Percentiles rank a stretch among this genome's conserved stretches.
These are phyloP conservation scores for Phenganax marumi DNA, from an alignment of 92 coral and sea anemone species.

Conservation along the genomic window DNA sequence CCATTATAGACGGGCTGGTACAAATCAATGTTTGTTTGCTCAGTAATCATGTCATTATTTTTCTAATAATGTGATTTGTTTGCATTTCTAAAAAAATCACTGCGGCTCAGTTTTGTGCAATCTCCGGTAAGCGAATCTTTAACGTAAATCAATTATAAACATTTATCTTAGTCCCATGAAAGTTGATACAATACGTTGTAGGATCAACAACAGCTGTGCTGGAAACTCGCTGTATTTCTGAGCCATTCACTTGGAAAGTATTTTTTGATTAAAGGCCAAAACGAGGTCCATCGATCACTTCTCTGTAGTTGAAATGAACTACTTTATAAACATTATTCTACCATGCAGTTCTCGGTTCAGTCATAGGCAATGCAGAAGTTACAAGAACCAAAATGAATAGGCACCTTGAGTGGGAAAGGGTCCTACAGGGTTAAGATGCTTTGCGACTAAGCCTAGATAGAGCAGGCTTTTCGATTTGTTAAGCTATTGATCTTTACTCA, in stretches of 20 bases:
- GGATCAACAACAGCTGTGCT: constrained; percentile 23
- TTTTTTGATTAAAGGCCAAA: background rate
- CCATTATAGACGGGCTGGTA: background rate
- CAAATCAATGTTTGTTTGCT: constrained; percentile 29
- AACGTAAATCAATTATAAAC: constrained; percentile 28
- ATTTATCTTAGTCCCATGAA: constrained; percentile 30
- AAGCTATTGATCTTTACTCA: constrained; percentile 10
- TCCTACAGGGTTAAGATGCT: constrained; percentile 10
- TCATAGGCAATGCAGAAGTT: background rate
- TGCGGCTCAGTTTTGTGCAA: constrained; percentile 31
- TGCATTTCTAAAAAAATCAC: constrained; percentile 34
- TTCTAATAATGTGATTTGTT: constrained; percentile 39
- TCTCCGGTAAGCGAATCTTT: constrained; percentile 8
- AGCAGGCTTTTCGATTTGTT: constrained; percentile 9
- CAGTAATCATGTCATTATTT: constrained; percentile 40
- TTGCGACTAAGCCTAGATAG: constrained; percentile 10
- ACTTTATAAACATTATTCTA: too few species aligned
- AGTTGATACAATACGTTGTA: constrained; percentile 19
- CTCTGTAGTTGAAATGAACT: background rate
- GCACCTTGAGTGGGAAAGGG: background rate
- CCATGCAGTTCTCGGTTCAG: too few species aligned
- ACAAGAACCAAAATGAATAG: background rate
- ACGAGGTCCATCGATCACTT: background rate
- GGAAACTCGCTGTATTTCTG: background rate
- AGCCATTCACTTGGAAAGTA: background rate